A percentile compares a stretch with the other conserved stretches of the same genome.
Evolutionary conservation across 2,888 invertebrate species (phyloP).

Genomic region (Trachelus iudaicus): DNA sequence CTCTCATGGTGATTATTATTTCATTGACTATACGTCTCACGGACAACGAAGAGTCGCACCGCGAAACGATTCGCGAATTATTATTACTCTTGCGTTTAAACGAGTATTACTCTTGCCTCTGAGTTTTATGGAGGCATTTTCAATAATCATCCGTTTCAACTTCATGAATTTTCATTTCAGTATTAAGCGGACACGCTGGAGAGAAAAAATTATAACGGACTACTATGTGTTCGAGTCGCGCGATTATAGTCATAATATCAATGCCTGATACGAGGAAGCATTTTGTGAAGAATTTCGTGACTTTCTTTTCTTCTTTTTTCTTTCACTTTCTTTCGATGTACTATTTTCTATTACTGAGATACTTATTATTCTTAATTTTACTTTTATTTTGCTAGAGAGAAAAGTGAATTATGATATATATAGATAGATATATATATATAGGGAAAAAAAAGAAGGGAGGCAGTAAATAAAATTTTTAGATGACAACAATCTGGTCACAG

Average conservation of each 20-base stretch:
- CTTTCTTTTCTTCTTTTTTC: too few relatives aligned
- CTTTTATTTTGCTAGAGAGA: constrained; percentile 4
- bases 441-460: neutral
- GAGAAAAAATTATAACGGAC: neutral
- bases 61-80: too few relatives aligned
- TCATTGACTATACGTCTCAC: too few relatives aligned
- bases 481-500: constrained; percentile 14
- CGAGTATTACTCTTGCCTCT: too few relatives aligned
- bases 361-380: constrained; percentile 17
- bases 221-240: neutral
- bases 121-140: too few relatives aligned
- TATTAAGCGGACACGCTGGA: neutral
- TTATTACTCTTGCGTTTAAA: too few relatives aligned
- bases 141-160: too few relatives aligned
- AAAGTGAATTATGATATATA: neutral
- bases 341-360: constrained; percentile 8
- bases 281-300: neutral
- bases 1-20: too few relatives aligned
- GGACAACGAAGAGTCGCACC: too few relatives aligned
- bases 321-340: too few relatives aligned
- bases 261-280: neutral
- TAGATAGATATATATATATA: neutral
- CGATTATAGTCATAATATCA: neutral
- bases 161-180: neutral
- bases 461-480: constrained; percentile 12